Conservation (phyloP, 2,113 vertebrate species). For the Sturnus vulgaris region DNA sequence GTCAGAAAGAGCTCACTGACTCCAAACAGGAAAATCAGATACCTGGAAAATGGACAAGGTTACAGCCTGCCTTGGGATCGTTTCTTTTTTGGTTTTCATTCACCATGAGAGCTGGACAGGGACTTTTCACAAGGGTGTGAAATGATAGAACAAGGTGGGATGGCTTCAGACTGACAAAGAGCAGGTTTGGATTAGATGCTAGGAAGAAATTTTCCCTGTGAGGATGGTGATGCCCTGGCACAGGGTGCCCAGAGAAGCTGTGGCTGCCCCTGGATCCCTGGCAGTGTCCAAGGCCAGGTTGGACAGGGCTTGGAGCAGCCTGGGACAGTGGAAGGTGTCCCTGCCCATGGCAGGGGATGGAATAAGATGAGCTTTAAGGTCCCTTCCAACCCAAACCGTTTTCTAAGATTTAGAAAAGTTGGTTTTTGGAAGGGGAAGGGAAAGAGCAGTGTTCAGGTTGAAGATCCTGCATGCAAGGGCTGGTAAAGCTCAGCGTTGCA, state of each 20-base stretch:
- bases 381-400: neutral
- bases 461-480: neutral
- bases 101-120: neutral
- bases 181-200: neutral
- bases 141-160: neutral
- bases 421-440: neutral
- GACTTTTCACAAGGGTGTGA: neutral
- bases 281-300: neutral
- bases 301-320: accelerated
- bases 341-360: neutral
- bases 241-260: neutral
- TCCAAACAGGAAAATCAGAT: neutral
- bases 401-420: neutral
- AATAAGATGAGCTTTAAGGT: neutral
- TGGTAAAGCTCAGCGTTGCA: neutral
- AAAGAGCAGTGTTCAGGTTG: neutral
- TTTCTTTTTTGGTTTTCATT: neutral
- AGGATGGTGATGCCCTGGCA: accelerated
- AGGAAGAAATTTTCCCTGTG: neutral
- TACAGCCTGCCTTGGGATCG: neutral
- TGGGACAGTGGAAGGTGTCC: neutral
- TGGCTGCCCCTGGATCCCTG: neutral
- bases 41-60: neutral
- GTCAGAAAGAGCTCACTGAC: neutral
- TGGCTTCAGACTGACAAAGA: neutral